Evolutionary conservation across 2,797 vertebrate genomes (phyloP), one percentile per base, ranked within the genome.

Genomic region (Hippocampus kuda): DNA sequence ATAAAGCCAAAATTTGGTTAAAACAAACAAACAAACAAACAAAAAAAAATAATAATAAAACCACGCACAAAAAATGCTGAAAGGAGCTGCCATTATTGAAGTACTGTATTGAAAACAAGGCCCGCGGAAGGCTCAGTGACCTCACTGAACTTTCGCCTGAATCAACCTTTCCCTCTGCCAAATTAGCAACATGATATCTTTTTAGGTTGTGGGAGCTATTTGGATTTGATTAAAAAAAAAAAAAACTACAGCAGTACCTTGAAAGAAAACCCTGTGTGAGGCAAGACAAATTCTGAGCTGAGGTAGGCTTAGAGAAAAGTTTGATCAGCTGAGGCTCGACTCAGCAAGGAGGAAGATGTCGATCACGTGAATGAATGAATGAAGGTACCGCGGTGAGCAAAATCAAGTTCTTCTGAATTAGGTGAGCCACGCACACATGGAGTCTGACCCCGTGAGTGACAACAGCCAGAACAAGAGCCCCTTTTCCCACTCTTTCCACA

Each of bases 21-120:
- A n/a, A n/a, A n/a, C n/a, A n/a, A n/a, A n/a, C n/a, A n/a, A n/a
- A 78, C 68, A 67, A 69, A 70, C 48, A 72, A 68, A 71, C 70
- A 71, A 53, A 60, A 38, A 70, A 44, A 64, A 70, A 15, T 69
- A 44, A 74, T 70, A 74, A 73, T 66, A 72, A 68, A 72, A 76
- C 74, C 77, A 71, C 18, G 6, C n/a, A 10, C 10, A 81, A 56
- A 77, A 78, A 68, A 69, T 70, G 76, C 84, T 76, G 75, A 80
- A 84, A 87, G 90, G 84, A 93, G 91, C 92, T 92, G 91, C 92
- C 91, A 89, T 91, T 82, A 78, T 84, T 90, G 86, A 91, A 90
- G 88, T 84, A 83, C 81, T 87, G 88, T 84, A 83, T 82, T 87
- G 82, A 90, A 88, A 85, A 85, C 76, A 78, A 87, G 87, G 83